Percentiles rank a stretch among this genome's conserved stretches.
Conservation (phyloP, 2,888 invertebrate genomes). For the Gisinianus flammeolus region DNA sequence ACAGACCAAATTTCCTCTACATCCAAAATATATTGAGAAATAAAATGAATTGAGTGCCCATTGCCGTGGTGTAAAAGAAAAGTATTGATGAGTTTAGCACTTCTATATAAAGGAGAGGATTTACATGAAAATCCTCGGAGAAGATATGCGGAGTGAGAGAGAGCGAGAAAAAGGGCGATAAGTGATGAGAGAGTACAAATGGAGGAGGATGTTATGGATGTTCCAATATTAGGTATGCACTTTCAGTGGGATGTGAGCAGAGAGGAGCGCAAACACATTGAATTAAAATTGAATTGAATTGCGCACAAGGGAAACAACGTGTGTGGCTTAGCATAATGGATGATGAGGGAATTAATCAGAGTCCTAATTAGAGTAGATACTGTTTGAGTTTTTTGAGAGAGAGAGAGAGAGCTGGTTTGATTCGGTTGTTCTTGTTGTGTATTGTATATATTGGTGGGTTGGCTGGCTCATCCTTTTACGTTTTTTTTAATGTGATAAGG, state of each 20-base stretch:
- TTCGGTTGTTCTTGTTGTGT: neutral
- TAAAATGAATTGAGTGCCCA: too few species aligned
- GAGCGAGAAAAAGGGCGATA: neutral
- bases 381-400: too few species aligned
- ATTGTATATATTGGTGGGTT: neutral
- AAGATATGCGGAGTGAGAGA: too few species aligned
- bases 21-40: too few species aligned
- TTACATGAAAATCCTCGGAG: too few species aligned
- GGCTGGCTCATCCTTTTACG: slow-evolving; percentile 12
- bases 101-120: too few species aligned
- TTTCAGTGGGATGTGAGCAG: neutral
- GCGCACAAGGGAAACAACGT: slow-evolving; percentile 19
- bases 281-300: slow-evolving; percentile 18
- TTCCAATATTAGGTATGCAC: neutral
- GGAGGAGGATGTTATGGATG: neutral
- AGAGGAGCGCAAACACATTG: slow-evolving; percentile 5
- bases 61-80: too few species aligned
- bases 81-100: too few species aligned
- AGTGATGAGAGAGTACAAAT: neutral
- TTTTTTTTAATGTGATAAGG: slow-evolving; percentile 19
- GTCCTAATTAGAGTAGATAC: slow-evolving; percentile 23
- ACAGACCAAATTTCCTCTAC: too few species aligned
- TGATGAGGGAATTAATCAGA: slow-evolving; percentile 30
- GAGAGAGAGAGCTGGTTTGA: too few species aligned
- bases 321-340: slow-evolving; percentile 16